Percentiles rank a stretch among this genome's conserved stretches.
These are phyloP conservation scores for Smithornis capensis DNA, from an alignment of 2,113 vertebrate species.

Conservation along the genomic window DNA sequence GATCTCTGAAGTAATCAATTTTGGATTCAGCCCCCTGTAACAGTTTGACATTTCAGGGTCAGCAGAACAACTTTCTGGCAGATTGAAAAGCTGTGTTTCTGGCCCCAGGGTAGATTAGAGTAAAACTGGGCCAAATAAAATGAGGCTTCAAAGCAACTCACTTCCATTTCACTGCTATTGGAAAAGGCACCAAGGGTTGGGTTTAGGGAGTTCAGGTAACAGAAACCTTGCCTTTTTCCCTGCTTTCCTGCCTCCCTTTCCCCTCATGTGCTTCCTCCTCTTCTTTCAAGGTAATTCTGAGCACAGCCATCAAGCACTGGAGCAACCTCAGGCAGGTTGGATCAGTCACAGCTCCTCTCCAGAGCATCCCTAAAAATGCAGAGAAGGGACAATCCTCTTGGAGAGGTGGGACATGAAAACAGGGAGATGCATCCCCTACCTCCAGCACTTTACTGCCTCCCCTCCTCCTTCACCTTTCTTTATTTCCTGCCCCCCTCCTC, in stretches of 20 bases:
- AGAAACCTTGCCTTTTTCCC: background rate
- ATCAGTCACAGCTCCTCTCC: background rate
- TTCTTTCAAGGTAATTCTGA: background rate
- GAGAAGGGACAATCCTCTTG: too few relatives aligned
- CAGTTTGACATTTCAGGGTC: constrained; percentile 71
- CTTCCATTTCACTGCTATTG: constrained; percentile 37
- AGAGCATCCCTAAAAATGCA: background rate
- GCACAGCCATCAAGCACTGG: fast-evolving
- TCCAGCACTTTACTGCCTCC: background rate
- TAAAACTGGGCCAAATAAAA: constrained; percentile 61
- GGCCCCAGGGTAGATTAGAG: constrained; percentile 45
- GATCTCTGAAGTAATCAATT: constrained; percentile 67
- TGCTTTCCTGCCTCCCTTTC: background rate
- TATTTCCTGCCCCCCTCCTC: background rate
- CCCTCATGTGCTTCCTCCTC: background rate
- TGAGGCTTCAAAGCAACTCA: constrained; percentile 16
- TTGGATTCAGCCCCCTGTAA: constrained; percentile 53
- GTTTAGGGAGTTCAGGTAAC: background rate
- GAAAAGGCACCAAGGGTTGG: background rate
- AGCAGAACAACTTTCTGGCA: constrained; percentile 62
- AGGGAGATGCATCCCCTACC: fast-evolving
- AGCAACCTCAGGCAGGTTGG: background rate
- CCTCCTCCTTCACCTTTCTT: background rate
- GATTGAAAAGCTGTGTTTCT: constrained; percentile 63
- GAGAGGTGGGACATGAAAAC: background rate